A percentile compares a stretch with the other conserved stretches of the same genome.
phyloP scores from a whole-genome alignment of 30 jellyfish, hydroid and myxozoan species.

The Phacellophora camtschatica region DNA sequence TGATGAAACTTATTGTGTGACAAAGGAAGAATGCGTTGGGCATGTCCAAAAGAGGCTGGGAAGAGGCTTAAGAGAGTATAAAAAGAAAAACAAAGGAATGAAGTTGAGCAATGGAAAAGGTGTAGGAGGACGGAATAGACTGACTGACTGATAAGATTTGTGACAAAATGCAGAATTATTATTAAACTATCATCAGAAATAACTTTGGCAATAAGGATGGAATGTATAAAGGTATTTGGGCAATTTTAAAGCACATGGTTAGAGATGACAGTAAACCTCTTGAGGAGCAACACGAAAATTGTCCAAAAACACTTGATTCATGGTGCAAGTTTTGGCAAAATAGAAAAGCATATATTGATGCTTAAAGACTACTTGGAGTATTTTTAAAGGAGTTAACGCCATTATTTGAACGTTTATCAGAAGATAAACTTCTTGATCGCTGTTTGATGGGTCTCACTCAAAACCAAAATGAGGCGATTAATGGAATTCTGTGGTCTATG shows the following conservation, averaged over 20 bases:
- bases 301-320: neutral
- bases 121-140: neutral
- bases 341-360: neutral
- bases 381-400: constrained; percentile 16
- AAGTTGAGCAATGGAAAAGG: constrained; percentile 4
- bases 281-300: constrained; percentile 1
- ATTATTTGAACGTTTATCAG: constrained; percentile 18
- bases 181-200: neutral
- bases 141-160: constrained; percentile 5
- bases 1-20: neutral
- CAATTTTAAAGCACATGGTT: neutral
- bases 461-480: constrained; percentile 24
- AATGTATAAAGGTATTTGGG: neutral
- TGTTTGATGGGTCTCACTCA: constrained; percentile 27
- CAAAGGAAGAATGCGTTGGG: constrained; percentile 7
- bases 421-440: neutral
- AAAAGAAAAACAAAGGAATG: neutral
- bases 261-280: neutral
- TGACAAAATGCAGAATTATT: neutral
- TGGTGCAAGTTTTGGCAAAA: neutral
- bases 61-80: constrained; percentile 7
- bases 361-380: constrained; percentile 12
- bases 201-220: neutral
- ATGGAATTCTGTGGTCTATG: constrained; percentile 10
- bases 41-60: constrained; percentile 11